Evolutionary conservation across 2,888 invertebrate species (phyloP).

Genomic region (Orthosia gothica): DNA sequence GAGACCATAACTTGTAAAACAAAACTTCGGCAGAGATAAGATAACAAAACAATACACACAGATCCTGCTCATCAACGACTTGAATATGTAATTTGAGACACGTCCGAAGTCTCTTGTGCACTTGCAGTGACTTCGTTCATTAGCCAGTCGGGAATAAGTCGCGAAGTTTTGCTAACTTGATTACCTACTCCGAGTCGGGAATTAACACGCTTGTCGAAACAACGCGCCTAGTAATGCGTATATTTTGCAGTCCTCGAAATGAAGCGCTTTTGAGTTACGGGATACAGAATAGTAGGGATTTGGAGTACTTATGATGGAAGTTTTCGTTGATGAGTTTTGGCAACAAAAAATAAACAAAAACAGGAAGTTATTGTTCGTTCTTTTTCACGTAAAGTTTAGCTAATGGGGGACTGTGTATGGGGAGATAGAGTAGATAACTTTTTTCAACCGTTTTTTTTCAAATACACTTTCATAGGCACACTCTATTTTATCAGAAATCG

Average conservation of each 20-base stretch:
- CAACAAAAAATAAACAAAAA: background rate
- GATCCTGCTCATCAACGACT: slow-evolving; percentile 54
- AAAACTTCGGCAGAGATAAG: background rate
- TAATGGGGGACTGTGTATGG: background rate
- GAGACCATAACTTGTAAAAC: background rate
- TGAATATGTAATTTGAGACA: slow-evolving; percentile 79
- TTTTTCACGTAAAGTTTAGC: background rate
- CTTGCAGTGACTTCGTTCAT: slow-evolving; percentile 83
- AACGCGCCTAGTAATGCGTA: slow-evolving; percentile 65
- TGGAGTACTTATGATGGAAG: slow-evolving; percentile 18
- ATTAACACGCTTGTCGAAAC: slow-evolving; percentile 67
- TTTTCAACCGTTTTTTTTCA: too few species aligned
- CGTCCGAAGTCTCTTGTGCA: slow-evolving; percentile 74
- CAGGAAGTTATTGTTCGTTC: background rate
- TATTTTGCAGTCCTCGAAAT: slow-evolving; percentile 47
- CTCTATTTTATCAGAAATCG: background rate
- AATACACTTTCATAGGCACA: too few species aligned
- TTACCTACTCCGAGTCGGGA: slow-evolving; percentile 63
- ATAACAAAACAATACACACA: slow-evolving; percentile 40
- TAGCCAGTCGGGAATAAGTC: slow-evolving; percentile 81
- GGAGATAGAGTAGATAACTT: too few species aligned
- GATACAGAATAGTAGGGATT: slow-evolving; percentile 24
- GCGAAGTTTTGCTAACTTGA: slow-evolving; percentile 77
- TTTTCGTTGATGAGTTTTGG: slow-evolving; percentile 7
- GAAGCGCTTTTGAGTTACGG: slow-evolving; percentile 40